These are phyloP conservation scores for Hypotaenidia philippensis DNA, from an alignment of 2,797 vertebrate genomes.

Conservation along the genomic window DNA sequence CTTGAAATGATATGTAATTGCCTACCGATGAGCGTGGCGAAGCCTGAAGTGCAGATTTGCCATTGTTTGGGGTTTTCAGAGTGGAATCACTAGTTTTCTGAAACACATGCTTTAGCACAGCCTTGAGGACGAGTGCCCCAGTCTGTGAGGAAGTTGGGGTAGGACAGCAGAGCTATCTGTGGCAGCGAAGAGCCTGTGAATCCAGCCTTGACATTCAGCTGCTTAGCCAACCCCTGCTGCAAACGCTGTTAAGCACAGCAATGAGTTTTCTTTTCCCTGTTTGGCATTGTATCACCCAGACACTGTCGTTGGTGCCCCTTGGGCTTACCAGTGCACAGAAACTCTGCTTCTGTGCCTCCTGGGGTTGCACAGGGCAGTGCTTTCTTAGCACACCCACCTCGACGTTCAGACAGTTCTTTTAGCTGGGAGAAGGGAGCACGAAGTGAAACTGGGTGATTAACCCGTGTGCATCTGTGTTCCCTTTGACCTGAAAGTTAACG, in stretches of 20 bases:
- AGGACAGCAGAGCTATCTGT: neutral
- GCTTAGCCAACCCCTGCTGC: neutral
- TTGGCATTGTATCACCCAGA: neutral
- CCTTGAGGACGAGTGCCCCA: neutral
- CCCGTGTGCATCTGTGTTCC: neutral
- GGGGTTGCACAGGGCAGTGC: neutral
- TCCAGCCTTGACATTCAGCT: neutral
- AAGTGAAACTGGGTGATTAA: neutral
- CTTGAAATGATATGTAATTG: neutral
- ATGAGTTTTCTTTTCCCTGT: neutral
- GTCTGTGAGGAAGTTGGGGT: neutral
- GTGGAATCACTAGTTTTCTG: neutral
- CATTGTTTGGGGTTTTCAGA: neutral
- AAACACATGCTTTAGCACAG: neutral
- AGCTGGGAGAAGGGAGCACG: neutral
- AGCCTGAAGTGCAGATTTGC: neutral
- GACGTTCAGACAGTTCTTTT: neutral
- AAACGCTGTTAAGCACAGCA: neutral
- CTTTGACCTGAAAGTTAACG: conserved; percentile 40
- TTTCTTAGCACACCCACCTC: neutral
- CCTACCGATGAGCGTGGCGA: neutral
- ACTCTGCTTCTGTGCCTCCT: neutral
- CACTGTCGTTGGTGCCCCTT: neutral
- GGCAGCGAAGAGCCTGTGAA: neutral
- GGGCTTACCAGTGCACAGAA: neutral